phyloP scores from a whole-genome alignment of 1,140 invertebrate species.

The Drosophila navojoa region DNA sequence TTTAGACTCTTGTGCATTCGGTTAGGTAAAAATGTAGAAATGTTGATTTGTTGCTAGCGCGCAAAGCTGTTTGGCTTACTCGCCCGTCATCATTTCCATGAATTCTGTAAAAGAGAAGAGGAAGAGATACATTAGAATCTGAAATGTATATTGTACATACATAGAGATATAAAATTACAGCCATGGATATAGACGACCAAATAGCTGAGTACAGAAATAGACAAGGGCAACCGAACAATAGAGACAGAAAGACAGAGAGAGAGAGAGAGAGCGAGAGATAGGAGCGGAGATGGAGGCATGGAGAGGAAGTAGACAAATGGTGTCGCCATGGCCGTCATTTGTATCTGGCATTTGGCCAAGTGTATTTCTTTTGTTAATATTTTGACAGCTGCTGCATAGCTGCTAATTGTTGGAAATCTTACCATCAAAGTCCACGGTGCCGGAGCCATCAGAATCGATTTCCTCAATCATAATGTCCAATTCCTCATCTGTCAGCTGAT shows the following conservation, averaged over 20 bases:
- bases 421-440: constrained; percentile 88
- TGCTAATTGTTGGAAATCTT: constrained; percentile 66
- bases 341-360: constrained; percentile 40
- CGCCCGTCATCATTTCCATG: constrained; percentile 98
- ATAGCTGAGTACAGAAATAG: constrained; percentile 21
- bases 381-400: constrained; percentile 37
- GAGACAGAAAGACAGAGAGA: background rate
- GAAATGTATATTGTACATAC: background rate
- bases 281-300: no score
- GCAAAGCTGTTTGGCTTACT: constrained; percentile 85
- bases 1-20: constrained; percentile 1
- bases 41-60: constrained; percentile 14
- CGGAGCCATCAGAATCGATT: constrained; percentile 97
- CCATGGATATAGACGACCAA: constrained; percentile 18
- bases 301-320: background rate
- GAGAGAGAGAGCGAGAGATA: background rate
- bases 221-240: constrained; percentile 13
- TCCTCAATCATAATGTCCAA: constrained; percentile 98
- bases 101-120: constrained; percentile 90
- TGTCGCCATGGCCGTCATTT: constrained; percentile 33
- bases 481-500: constrained; percentile 95
- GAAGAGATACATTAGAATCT: constrained; percentile 28
- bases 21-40: constrained; percentile 24
- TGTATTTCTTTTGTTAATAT: constrained; percentile 14
- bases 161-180: constrained; percentile 9